These are phyloP conservation scores for Ascidia mentula DNA, from an alignment of 23 tunicate species.

Conservation along the genomic window DNA sequence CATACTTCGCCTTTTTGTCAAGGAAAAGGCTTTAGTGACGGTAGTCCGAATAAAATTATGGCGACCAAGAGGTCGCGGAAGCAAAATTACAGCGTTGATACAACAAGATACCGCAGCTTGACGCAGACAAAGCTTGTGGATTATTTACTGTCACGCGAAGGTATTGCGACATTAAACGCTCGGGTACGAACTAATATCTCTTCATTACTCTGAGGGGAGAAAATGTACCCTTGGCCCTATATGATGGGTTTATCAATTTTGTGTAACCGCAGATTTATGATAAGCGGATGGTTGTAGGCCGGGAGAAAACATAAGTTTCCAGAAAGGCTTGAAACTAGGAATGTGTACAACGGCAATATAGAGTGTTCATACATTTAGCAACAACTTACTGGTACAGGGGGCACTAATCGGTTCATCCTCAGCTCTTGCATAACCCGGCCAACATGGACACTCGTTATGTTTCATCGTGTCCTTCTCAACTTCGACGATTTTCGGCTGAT, in stretches of 20 bases:
- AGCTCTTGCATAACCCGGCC: conserved; percentile 76
- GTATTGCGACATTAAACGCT: not conserved
- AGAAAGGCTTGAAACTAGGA: too few relatives aligned
- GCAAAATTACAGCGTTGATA: not conserved
- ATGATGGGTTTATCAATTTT: too few relatives aligned
- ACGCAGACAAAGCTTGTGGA: not conserved
- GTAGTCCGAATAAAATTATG: not conserved
- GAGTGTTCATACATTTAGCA: too few relatives aligned
- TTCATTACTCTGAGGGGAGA: too few relatives aligned
- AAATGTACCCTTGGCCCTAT: too few relatives aligned
- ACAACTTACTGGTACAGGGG: conserved; percentile 72
- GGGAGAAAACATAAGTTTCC: too few relatives aligned
- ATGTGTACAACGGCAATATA: too few relatives aligned
- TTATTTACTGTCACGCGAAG: not conserved
- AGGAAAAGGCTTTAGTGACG: not conserved
- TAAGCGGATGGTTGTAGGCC: too few relatives aligned
- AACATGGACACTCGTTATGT: conserved; percentile 67
- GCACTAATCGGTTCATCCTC: conserved; percentile 29
- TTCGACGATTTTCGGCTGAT: not conserved
- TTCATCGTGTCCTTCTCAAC: not conserved
- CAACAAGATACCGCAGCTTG: not conserved
- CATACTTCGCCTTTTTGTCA: too few relatives aligned
- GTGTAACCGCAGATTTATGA: too few relatives aligned
- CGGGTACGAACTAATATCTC: not conserved
- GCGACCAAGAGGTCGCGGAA: not conserved